Evolutionary conservation across 2,888 invertebrate genomes (phyloP).

Genomic region (Drosophila recens): DNA sequence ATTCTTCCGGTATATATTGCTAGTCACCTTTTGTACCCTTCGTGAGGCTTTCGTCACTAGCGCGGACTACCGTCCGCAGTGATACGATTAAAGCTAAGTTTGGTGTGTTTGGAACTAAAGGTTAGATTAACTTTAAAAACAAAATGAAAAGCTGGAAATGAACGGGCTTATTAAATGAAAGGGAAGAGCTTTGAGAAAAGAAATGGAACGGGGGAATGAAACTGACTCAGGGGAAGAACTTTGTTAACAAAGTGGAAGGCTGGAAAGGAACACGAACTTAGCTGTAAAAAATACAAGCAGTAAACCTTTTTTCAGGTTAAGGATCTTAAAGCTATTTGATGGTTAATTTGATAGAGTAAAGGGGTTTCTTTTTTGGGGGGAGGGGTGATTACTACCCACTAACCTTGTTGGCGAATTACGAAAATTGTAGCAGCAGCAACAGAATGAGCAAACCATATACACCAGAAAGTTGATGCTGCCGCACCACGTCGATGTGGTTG

Average conservation of each 20-base stretch:
- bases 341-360: too few species aligned
- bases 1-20: too few species aligned
- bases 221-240: too few species aligned
- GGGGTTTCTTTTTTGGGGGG: neutral
- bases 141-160: neutral
- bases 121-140: neutral
- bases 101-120: too few species aligned
- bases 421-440: slow-evolving; percentile 83
- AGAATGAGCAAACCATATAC: slow-evolving; percentile 84
- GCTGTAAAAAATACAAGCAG: neutral
- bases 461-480: slow-evolving; percentile 82
- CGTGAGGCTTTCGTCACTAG: too few species aligned
- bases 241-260: neutral
- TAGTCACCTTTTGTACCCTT: too few species aligned
- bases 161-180: neutral
- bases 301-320: neutral
- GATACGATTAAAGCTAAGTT: too few species aligned
- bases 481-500: slow-evolving; percentile 79
- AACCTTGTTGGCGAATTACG: slow-evolving; percentile 83
- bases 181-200: neutral
- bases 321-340: neutral
- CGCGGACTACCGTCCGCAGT: too few species aligned
- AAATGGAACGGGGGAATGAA: too few species aligned
- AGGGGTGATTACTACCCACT: slow-evolving; percentile 35
- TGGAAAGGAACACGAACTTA: neutral